phyloP scores from a whole-genome alignment of 2,797 vertebrate species.

The Champsocephalus esox region DNA sequence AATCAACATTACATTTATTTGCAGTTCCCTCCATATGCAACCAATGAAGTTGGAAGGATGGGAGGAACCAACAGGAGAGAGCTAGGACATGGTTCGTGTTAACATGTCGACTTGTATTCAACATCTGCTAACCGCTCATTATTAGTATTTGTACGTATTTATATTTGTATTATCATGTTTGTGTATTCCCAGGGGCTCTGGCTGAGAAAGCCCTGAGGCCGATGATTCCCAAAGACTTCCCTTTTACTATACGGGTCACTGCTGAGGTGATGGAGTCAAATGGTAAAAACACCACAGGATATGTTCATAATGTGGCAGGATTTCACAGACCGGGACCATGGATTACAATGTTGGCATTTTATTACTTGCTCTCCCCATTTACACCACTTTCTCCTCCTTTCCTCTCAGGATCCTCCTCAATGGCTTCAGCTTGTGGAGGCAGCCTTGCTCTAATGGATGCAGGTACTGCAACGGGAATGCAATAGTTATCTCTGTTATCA shows the following conservation, averaged over 20 bases:
- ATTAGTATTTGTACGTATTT: background rate
- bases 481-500: background rate
- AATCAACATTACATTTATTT: constrained; percentile 24
- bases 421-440: constrained; percentile 96
- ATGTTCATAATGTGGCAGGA: background rate
- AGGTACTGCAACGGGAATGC: constrained; percentile 81
- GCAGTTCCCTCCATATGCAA: constrained; percentile 98
- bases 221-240: constrained; percentile 94
- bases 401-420: constrained; percentile 93
- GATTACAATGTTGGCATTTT: background rate
- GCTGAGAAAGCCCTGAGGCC: constrained; percentile 95
- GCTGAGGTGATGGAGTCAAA: constrained; percentile 99
- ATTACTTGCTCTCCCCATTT: background rate
- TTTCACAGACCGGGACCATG: background rate
- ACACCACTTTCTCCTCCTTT: constrained; percentile 12
- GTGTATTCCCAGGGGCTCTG: constrained; percentile 87
- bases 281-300: constrained; percentile 66
- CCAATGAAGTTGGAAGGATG: constrained; percentile 95
- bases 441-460: constrained; percentile 98
- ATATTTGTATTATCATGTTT: background rate
- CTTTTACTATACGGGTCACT: constrained; percentile 96
- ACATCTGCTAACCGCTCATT: background rate
- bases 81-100: constrained; percentile 93
- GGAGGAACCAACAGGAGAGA: constrained; percentile 92
- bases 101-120: background rate